Evolutionary conservation across 2,113 vertebrate species (phyloP).

Genomic region (Cololabis saira): DNA sequence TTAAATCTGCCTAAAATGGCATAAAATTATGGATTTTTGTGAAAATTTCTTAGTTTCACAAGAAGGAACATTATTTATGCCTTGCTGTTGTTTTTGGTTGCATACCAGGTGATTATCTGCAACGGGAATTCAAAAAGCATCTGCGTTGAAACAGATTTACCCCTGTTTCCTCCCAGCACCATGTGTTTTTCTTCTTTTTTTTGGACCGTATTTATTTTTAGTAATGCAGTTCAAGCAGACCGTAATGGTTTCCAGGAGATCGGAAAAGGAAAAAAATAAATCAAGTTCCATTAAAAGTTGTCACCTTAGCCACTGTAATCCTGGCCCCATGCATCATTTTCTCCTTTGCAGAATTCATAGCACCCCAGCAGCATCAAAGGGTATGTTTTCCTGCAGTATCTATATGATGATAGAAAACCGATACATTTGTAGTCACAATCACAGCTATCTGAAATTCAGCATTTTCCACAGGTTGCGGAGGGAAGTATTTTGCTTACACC

Average conservation of each 20-base stretch:
- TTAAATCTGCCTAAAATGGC: background rate
- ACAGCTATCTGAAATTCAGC: background rate
- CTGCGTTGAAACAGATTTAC: conserved; percentile 48
- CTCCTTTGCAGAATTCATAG: conserved; percentile 30
- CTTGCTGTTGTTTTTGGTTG: conserved; percentile 18
- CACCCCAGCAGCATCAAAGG: conserved; percentile 14
- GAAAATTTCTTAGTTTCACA: conserved; percentile 22
- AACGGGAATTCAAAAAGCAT: conserved; percentile 54
- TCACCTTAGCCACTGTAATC: conserved; percentile 11
- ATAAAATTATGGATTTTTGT: background rate
- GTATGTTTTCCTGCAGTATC: conserved; percentile 12
- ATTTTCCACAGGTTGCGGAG: background rate
- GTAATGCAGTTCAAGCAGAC: conserved; percentile 25
- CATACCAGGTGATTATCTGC: conserved; percentile 52
- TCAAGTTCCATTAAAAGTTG: conserved; percentile 28
- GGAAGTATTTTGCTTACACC: background rate
- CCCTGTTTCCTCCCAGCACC: conserved; percentile 40
- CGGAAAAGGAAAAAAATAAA: conserved; percentile 20
- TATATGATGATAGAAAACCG: conserved; percentile 11
- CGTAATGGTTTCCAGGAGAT: conserved; percentile 3
- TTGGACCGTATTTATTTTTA: too few relatives aligned
- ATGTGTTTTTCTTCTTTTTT: background rate
- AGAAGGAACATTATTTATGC: conserved; percentile 9
- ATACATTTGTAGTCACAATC: conserved; percentile 17
- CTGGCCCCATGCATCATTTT: conserved; percentile 12